Evolutionary conservation across 2,113 vertebrate species (phyloP).

Genomic region (Hemibagrus wyckioides): DNA sequence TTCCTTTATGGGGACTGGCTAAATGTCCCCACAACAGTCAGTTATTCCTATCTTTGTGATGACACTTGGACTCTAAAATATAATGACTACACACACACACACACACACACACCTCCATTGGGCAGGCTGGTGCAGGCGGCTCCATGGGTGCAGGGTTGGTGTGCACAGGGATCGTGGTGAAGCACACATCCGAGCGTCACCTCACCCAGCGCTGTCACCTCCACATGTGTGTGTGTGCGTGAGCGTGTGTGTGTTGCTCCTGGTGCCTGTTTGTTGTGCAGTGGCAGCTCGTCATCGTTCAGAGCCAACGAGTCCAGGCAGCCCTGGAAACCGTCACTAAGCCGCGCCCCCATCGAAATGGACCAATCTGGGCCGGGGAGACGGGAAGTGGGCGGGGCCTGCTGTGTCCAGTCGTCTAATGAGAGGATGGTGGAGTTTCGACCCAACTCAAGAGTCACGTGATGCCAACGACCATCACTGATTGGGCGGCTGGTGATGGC

Average conservation of each 20-base stretch:
- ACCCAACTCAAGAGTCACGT: constrained; percentile 88
- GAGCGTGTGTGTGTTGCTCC: constrained; percentile 71
- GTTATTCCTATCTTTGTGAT: too few species aligned
- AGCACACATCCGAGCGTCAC: constrained; percentile 92
- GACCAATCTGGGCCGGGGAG: constrained; percentile 78
- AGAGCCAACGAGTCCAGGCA: constrained; percentile 92
- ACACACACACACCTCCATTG: constrained; percentile 82
- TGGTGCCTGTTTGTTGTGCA: constrained; percentile 84
- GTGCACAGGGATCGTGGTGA: constrained; percentile 87
- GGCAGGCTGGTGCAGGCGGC: constrained; percentile 85
- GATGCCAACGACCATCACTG: constrained; percentile 95
- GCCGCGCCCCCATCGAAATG: constrained; percentile 89
- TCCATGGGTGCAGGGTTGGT: constrained; percentile 86
- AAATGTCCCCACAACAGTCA: neutral
- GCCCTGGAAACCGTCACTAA: constrained; percentile 90
- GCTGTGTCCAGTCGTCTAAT: constrained; percentile 87
- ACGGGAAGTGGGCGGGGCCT: constrained; percentile 78
- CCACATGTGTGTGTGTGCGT: constrained; percentile 67
- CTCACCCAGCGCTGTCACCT: constrained; percentile 92
- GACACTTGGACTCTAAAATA: too few species aligned
- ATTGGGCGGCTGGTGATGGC: constrained; percentile 87
- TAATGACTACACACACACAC: constrained; percentile 11
- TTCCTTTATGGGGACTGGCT: too few species aligned
- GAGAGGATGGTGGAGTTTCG: constrained; percentile 91
- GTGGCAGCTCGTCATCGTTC: constrained; percentile 87